Conservation (phyloP, 2,797 vertebrate genomes). For the Erpetoichthys calabaricus region DNA sequence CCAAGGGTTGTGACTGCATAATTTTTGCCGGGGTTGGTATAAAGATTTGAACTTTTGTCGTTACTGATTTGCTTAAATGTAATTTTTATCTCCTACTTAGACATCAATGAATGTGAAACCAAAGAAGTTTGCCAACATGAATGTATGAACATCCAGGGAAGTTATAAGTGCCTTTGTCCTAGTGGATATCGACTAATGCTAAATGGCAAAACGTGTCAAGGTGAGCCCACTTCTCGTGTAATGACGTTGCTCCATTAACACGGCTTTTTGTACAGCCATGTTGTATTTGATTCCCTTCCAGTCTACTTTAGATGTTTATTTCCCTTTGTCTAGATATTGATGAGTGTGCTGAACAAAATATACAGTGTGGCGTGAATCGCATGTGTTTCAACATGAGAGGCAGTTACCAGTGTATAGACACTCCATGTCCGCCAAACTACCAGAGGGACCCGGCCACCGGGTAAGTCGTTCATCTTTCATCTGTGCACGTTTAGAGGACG, state of each 20-base stretch:
- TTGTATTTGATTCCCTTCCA: neutral
- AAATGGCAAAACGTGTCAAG: conserved; percentile 89
- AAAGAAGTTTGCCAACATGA: conserved; percentile 81
- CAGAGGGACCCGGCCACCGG: conserved; percentile 65
- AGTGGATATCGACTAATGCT: conserved; percentile 72
- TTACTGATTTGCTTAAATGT: too few relatives aligned
- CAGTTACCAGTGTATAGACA: conserved; percentile 85
- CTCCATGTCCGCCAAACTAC: conserved; percentile 84
- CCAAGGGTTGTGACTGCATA: too few relatives aligned
- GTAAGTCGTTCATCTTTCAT: conserved; percentile 29
- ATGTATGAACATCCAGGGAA: conserved; percentile 80
- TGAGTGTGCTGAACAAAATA: conserved; percentile 77
- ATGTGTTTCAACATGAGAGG: conserved; percentile 97
- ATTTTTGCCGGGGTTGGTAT: too few relatives aligned
- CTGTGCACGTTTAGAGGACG: too few relatives aligned
- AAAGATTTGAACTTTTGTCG: too few relatives aligned
- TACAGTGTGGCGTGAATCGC: conserved; percentile 72
- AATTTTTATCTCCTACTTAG: conserved; percentile 37
- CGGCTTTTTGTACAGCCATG: neutral
- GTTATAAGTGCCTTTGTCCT: conserved; percentile 79
- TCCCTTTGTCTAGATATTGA: conserved; percentile 60
- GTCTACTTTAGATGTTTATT: neutral
- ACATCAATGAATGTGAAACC: conserved; percentile 86
- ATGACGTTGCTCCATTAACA: neutral
- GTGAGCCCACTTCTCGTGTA: conserved; percentile 33